Base-by-base conservation (phyloP, 2,888 invertebrate species). In the Strigamia transsilvanica region DNA sequence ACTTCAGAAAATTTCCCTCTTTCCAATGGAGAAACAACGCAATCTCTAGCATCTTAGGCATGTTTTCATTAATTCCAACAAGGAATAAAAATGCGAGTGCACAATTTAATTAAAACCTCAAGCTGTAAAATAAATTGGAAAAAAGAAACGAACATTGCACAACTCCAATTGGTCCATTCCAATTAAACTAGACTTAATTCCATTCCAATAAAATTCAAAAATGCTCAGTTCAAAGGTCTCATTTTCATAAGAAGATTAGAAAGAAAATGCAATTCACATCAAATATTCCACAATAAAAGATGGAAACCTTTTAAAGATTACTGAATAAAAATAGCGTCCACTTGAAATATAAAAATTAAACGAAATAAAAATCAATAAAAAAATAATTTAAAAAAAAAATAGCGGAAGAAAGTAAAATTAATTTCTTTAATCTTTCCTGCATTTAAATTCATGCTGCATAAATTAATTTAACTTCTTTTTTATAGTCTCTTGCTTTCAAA, bases 21-120 rank as follows among this genome's bases (percentile, higher is more conserved):
- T 46, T 46, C 46, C 46, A 46, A 46, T 46, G 46, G 15, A 13
- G 46, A 46, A 46, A 46, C 46, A 46, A 46, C 46, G 46, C 46
- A 46, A 46, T 46, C 46, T 46, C 46, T 46, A 46, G 46, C 46
- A 46, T 46, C 46, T 46, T 46, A 46, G 46, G 46, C 46, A 46
- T 46, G 46, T 46, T 46, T 46, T 46, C 46, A 46, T 46, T 46
- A 46, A 46, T 46, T 46, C 46, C 46, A 46, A 46, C 46, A 46
- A 46, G 46, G 46, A 46, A 46, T 46, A 46, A 46, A 46, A 46
- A 46, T 46, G 13, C n/a, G 46, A 46, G 46, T 46, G 46, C 46
- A 46, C 46, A 46, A 46, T 46, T 46, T 46, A 46, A 46, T 46
- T 46, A 46, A 46, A 46, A 46, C 46, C 46, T 46, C 46, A 46